Conservation (phyloP, 2,113 vertebrate genomes). For the Bujurquina vittata region DNA sequence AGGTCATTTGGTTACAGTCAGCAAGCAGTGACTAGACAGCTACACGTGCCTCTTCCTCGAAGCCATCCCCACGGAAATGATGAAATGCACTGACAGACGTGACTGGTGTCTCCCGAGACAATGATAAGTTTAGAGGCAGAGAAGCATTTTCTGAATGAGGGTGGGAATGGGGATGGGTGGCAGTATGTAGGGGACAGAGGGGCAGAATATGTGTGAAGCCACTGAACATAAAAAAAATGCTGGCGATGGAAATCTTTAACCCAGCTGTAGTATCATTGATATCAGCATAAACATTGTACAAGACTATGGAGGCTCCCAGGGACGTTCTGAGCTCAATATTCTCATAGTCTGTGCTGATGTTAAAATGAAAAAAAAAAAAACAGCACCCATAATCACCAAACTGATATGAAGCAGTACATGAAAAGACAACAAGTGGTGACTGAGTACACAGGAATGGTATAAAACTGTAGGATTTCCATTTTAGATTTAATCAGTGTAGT, state of each 20-base stretch:
- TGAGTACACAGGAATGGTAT: not conserved
- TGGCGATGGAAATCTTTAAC: not conserved
- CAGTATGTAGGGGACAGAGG: not conserved
- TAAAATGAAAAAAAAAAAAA: not conserved
- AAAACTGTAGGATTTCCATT: not conserved
- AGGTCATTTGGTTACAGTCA: slow-evolving; percentile 26
- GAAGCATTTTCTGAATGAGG: slow-evolving; percentile 5
- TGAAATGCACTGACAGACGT: not conserved
- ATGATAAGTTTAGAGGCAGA: not conserved
- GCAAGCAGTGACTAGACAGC: slow-evolving; percentile 2
- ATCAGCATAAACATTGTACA: not conserved
- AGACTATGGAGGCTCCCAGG: not conserved
- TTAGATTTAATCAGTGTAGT: not conserved
- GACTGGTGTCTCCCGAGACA: not conserved
- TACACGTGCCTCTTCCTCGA: not conserved
- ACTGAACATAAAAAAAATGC: not conserved
- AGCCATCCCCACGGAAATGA: not conserved
- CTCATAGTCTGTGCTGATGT: not conserved
- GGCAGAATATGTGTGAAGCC: not conserved
- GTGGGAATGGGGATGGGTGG: not conserved
- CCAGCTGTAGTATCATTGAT: not conserved
- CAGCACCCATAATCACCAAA: not conserved
- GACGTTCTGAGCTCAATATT: not conserved
- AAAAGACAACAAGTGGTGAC: not conserved
- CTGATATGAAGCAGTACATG: not conserved